Evolutionary conservation across 2,797 vertebrate species (phyloP).

Genomic region (Syngnathus acus): DNA sequence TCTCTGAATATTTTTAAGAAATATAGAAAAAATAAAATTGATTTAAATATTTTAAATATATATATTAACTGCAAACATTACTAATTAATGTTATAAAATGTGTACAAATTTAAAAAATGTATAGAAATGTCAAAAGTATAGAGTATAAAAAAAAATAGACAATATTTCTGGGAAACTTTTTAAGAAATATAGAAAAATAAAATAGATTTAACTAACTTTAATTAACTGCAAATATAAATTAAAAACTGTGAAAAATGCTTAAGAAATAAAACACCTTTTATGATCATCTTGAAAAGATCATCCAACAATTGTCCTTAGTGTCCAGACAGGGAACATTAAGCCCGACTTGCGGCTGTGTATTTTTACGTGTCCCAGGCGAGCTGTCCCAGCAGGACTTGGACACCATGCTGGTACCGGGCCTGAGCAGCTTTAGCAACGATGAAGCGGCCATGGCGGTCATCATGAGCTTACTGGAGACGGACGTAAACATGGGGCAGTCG

Average conservation of each 20-base stretch:
- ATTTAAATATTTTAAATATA: too few species aligned
- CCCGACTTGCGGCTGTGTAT: not conserved
- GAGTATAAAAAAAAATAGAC: too few species aligned
- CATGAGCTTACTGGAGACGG: slow-evolving; percentile 93
- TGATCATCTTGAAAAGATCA: not conserved
- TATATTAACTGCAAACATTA: too few species aligned
- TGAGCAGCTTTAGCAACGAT: slow-evolving; percentile 86
- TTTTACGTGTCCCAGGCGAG: slow-evolving; percentile 63
- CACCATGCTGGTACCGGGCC: slow-evolving; percentile 83
- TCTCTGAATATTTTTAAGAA: too few species aligned
- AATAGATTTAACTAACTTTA: too few species aligned
- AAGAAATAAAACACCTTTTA: not conserved
- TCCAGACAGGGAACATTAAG: not conserved
- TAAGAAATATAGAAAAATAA: too few species aligned
- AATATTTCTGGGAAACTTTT: too few species aligned
- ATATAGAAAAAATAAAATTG: too few species aligned
- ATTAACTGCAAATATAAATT: too few species aligned
- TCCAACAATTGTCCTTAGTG: not conserved
- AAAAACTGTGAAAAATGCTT: not conserved
- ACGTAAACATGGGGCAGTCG: slow-evolving; percentile 82
- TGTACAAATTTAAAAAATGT: too few species aligned
- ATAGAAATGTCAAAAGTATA: too few species aligned
- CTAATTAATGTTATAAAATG: too few species aligned
- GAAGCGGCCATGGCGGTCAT: slow-evolving; percentile 96
- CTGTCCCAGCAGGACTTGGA: slow-evolving; percentile 82